phyloP scores from a whole-genome alignment of 2,888 invertebrate genomes.

The Parasteatoda lunata region DNA sequence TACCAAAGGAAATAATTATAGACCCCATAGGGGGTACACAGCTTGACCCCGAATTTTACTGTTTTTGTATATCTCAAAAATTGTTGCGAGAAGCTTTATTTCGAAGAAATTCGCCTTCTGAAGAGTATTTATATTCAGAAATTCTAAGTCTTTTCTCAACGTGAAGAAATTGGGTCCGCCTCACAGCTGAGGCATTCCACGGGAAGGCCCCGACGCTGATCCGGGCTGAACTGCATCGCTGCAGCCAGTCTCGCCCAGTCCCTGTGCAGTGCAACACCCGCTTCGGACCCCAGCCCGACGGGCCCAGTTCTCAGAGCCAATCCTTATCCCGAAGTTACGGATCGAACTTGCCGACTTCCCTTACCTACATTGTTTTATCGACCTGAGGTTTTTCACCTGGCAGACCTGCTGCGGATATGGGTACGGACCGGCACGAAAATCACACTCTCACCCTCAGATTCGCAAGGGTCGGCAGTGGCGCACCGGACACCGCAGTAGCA shows the following conservation, averaged over 20 bases:
- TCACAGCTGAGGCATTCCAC: slow-evolving; percentile 72
- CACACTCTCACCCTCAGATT: slow-evolving; percentile 53
- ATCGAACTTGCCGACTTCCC: slow-evolving; percentile 82
- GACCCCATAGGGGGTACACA: too few relatives aligned
- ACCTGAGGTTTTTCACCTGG: slow-evolving; percentile 83
- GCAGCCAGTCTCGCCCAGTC: slow-evolving; percentile 71
- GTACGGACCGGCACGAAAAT: slow-evolving; percentile 69
- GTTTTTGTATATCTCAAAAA: too few relatives aligned
- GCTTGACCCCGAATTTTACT: too few relatives aligned
- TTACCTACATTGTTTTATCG: slow-evolving; percentile 82
- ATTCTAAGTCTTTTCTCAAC: too few relatives aligned
- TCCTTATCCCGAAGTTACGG: slow-evolving; percentile 80
- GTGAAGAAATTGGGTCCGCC: too few relatives aligned
- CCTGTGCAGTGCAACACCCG: slow-evolving; percentile 72
- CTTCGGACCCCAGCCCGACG: slow-evolving; percentile 78
- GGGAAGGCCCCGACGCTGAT: slow-evolving; percentile 71
- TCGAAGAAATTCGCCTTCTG: too few relatives aligned
- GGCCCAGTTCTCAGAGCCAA: slow-evolving; percentile 83
- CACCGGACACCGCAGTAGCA: slow-evolving; percentile 74
- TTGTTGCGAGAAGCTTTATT: too few relatives aligned
- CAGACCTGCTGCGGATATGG: slow-evolving; percentile 85
- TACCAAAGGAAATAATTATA: too few relatives aligned
- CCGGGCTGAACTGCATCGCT: slow-evolving; percentile 66
- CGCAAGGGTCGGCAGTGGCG: slow-evolving; percentile 72
- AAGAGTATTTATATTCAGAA: too few relatives aligned